A percentile compares a stretch with the other conserved stretches of the same genome.
phyloP scores from a whole-genome alignment of 2,888 invertebrate genomes.

The Drosophila pseudotakahashii region DNA sequence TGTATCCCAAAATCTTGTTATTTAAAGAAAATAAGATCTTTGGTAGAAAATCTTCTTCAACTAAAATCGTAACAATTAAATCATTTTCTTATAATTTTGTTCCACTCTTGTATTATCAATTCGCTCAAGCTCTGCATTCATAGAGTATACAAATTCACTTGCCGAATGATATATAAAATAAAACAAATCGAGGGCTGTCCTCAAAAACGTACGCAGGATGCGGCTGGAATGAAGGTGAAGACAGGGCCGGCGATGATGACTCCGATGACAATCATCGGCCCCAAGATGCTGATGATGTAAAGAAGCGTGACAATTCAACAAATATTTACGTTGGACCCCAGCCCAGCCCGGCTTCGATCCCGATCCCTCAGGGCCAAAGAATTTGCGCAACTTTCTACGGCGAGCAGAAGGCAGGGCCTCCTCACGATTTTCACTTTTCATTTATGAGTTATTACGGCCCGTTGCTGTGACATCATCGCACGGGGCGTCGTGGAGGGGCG shows the following conservation, averaged over 20 bases:
- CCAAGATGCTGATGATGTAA: conserved; percentile 62
- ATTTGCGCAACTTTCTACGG: conserved; percentile 78
- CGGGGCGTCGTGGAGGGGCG: conserved; percentile 20
- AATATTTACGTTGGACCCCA: conserved; percentile 67
- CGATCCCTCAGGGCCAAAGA: conserved; percentile 63
- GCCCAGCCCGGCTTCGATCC: neutral
- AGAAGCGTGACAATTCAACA: conserved; percentile 76
- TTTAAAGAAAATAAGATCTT: too few species aligned
- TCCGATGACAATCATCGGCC: conserved; percentile 26
- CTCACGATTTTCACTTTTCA: conserved; percentile 76
- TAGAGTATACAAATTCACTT: conserved; percentile 16
- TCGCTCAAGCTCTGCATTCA: neutral
- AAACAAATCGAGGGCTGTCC: conserved; percentile 56
- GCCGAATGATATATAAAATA: conserved; percentile 16
- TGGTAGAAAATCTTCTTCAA: too few species aligned
- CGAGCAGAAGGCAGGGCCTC: conserved; percentile 32
- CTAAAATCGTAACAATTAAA: too few species aligned
- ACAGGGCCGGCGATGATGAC: conserved; percentile 34
- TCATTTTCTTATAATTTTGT: too few species aligned
- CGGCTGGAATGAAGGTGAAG: conserved; percentile 43
- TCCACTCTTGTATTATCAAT: neutral
- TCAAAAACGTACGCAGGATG: conserved; percentile 79
- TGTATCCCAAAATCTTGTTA: too few species aligned
- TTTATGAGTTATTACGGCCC: conserved; percentile 73
- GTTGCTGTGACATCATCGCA: conserved; percentile 71